Evolutionary conservation across 2,113 vertebrate genomes (phyloP).

Genomic region (Lophius piscatorius): DNA sequence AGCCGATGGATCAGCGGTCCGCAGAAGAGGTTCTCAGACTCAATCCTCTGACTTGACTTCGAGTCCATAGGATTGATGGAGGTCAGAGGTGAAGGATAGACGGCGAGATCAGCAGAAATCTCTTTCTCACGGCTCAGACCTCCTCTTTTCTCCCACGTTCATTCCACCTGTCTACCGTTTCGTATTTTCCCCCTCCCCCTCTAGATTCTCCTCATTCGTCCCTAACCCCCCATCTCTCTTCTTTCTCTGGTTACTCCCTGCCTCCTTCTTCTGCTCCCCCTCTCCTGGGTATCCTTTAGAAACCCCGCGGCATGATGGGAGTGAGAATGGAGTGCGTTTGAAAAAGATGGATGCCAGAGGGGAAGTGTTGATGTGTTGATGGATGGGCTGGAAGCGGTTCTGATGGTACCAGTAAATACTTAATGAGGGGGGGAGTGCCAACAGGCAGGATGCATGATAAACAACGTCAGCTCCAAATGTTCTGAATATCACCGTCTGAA

Average conservation of each 20-base stretch:
- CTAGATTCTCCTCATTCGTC: background rate
- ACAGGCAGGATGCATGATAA: slow-evolving; percentile 18
- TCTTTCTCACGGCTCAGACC: background rate
- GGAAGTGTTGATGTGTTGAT: slow-evolving; percentile 23
- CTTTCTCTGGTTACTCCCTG: slow-evolving; percentile 4
- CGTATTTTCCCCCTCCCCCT: background rate
- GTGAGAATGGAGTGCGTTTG: slow-evolving; percentile 43
- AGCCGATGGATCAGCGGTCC: too few species aligned
- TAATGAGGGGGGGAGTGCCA: slow-evolving; percentile 27
- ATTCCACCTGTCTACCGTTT: too few species aligned
- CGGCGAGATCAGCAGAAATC: background rate
- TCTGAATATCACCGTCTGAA: background rate
- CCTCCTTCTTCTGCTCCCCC: slow-evolving; percentile 9
- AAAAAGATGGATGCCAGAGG: slow-evolving; percentile 28
- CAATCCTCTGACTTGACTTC: too few species aligned
- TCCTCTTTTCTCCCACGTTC: background rate
- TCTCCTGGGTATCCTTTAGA: slow-evolving; percentile 15
- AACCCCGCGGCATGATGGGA: slow-evolving; percentile 27
- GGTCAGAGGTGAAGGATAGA: too few species aligned
- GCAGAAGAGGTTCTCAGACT: too few species aligned
- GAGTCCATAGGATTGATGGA: too few species aligned
- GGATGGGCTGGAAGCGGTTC: slow-evolving; percentile 23
- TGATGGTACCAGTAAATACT: slow-evolving; percentile 51
- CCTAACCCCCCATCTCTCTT: too few species aligned
- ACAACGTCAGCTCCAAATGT: slow-evolving; percentile 8